Conservation (phyloP, 2,888 invertebrate genomes). For the Choristoneura rosaceana region DNA sequence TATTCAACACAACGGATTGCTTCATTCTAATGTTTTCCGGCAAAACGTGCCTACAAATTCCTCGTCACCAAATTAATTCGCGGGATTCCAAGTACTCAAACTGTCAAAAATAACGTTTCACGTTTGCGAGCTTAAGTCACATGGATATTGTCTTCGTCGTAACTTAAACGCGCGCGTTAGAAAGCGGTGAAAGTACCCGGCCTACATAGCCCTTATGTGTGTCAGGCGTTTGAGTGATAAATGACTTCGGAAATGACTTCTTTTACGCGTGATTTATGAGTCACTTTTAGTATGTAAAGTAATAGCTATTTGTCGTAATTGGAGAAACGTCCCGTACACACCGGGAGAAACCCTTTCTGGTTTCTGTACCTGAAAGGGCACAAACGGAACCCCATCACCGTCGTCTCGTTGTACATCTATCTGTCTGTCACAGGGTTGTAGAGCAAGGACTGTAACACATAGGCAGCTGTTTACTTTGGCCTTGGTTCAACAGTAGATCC, state of each 20-base stretch:
- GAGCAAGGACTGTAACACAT: too few species aligned
- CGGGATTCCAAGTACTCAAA: constrained; percentile 1
- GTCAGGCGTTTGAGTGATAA: constrained; percentile 34
- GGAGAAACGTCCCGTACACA: constrained; percentile 10
- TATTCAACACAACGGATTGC: neutral
- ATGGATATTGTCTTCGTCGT: constrained; percentile 24
- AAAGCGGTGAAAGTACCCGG: constrained; percentile 39
- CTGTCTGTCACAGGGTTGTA: too few species aligned
- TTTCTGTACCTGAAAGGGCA: too few species aligned
- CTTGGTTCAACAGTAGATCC: too few species aligned
- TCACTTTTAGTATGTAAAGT: constrained; percentile 37
- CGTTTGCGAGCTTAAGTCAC: neutral
- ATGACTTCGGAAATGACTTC: constrained; percentile 40
- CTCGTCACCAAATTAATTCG: constrained; percentile 5
- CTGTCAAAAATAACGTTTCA: neutral
- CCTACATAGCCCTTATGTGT: constrained; percentile 37
- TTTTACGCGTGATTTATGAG: constrained; percentile 38
- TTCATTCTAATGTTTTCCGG: neutral
- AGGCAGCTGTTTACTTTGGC: too few species aligned
- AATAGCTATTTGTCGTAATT: constrained; percentile 30
- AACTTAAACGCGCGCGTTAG: constrained; percentile 28
- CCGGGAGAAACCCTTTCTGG: neutral
- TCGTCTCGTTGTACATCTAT: too few species aligned
- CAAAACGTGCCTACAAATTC: neutral
- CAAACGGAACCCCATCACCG: too few species aligned